Evolutionary conservation across 2,797 vertebrate species (phyloP), one percentile per base, ranked within the genome.

Genomic region (Uromys caudimaculatus): DNA sequence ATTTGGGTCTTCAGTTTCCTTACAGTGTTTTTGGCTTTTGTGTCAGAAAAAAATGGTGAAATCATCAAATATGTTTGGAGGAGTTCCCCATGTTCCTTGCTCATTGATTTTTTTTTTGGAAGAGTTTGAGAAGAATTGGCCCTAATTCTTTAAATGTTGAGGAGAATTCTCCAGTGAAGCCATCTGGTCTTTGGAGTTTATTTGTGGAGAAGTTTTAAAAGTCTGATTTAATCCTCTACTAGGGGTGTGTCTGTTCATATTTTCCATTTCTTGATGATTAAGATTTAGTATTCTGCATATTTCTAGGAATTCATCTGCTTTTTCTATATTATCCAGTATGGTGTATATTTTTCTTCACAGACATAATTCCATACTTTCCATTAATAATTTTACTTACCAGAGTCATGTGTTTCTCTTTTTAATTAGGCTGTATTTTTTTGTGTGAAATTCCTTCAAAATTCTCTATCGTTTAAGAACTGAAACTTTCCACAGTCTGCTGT

Each of bases 61-160:
- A 77, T 89, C 87, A 89, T 89, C 73, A 77, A 77, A 62, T 77
- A 89, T 62, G 19, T 77, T 89, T 89, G 87, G 56, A 89, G 44
- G 32, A 21, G 6, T 73, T 73, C 76, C 58, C 21, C 62, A 32
- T 69, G 85, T 88, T 73, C 60, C 44, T 54, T 90, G 54, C 29
- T 76, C 54, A 62, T 77, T 89, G 73, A 77, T 62, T 89, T 86
- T 85, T 62, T 29, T 87, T 64, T 54, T 77, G 32, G 86, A 77
- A 35, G 73, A 3, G 4, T 76, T 89, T 89, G 56, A 77, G 87
- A 76, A 44, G 41, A 47, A 17, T 12, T 77, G 87, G 87, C 56
- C 60, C 19, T 77, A 77, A 50, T 47, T 47, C 75, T 38, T 78
- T 52, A 90, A 60, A 67, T 52, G 89, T 54, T 67, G 58, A 52